phyloP scores from a whole-genome alignment of 2,888 invertebrate genomes.

The Phymatocera aterrima region DNA sequence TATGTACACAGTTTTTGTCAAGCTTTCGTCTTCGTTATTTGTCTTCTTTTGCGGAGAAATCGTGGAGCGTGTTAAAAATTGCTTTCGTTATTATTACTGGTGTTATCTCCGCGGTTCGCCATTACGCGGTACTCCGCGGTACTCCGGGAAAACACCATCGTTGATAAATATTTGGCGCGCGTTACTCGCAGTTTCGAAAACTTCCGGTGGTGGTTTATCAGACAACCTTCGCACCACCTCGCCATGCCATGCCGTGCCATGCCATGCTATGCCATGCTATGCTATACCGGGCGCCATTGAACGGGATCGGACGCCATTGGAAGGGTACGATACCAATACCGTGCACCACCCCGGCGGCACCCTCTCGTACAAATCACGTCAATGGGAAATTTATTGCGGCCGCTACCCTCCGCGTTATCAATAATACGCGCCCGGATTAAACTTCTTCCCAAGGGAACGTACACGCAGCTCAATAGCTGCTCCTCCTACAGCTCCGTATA shows the following conservation, averaged over 20 bases:
- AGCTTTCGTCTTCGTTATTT: too few species aligned
- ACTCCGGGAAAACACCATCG: neutral
- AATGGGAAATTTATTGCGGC: conserved; percentile 64
- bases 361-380: conserved; percentile 67
- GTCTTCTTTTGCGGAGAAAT: too few species aligned
- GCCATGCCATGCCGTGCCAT: neutral
- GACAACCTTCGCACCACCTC: conserved; percentile 45
- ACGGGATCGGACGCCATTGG: conserved; percentile 56
- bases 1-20: too few species aligned
- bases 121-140: neutral
- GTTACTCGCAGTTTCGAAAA: conserved; percentile 50
- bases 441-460: conserved; percentile 25
- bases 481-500: too few species aligned
- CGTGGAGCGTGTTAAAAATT: too few species aligned
- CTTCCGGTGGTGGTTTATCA: conserved; percentile 54
- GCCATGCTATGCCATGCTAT: neutral
- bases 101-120: neutral
- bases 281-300: conserved; percentile 59
- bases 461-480: neutral
- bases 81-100: too few species aligned
- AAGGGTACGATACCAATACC: conserved; percentile 1
- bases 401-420: conserved; percentile 60
- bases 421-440: conserved; percentile 43
- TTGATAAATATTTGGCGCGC: conserved; percentile 26
- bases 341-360: too few species aligned